A percentile compares a stretch with the other conserved stretches of the same genome.
Evolutionary conservation across 2,888 invertebrate genomes (phyloP).

Genomic region (Eugnorisma glareosa): DNA sequence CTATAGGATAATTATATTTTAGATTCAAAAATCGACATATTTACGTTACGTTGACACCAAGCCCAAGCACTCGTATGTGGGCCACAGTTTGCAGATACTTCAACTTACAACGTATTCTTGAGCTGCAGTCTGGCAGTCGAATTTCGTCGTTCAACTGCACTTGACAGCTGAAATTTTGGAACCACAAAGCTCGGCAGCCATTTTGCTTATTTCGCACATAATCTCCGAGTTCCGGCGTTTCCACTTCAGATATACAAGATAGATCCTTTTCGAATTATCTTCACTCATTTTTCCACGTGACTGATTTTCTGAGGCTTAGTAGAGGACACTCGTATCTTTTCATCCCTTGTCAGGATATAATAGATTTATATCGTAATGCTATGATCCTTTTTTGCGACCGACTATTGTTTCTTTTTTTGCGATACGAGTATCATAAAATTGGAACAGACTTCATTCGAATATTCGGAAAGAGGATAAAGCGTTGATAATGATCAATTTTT

Average conservation of each 20-base stretch:
- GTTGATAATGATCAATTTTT: background rate
- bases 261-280: constrained; percentile 26
- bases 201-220: constrained; percentile 40
- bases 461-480: background rate
- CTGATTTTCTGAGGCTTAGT: background rate
- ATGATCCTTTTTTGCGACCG: constrained; percentile 5
- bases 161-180: background rate
- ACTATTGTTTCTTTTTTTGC: constrained; percentile 3
- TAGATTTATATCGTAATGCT: background rate
- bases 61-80: too few relatives aligned
- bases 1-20: too few relatives aligned
- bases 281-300: constrained; percentile 20
- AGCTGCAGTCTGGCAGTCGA: background rate
- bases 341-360: constrained; percentile 2
- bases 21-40: too few relatives aligned
- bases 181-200: background rate
- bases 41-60: too few relatives aligned
- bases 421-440: background rate
- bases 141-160: background rate
- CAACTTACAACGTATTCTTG: too few relatives aligned
- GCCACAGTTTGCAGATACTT: background rate
- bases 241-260: constrained; percentile 23
- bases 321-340: constrained; percentile 6
- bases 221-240: constrained; percentile 33
- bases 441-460: background rate